A percentile compares a stretch with the other conserved stretches of the same genome.
Conservation (phyloP, 37 sponge, comb jelly and placozoan genomes). For the Beroe ovata region DNA sequence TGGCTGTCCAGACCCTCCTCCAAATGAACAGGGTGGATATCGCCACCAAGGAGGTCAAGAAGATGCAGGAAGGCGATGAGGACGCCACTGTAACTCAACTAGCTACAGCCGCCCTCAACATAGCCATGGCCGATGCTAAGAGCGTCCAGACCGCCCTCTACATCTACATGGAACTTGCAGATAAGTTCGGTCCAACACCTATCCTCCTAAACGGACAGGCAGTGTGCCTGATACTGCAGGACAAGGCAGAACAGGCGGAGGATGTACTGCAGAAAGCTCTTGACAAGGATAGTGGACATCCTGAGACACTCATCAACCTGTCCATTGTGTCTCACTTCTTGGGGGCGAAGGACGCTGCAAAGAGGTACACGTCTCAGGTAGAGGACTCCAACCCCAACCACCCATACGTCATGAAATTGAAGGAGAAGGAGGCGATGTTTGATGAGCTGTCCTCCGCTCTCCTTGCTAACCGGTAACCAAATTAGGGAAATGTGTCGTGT, state of each 20-base stretch:
- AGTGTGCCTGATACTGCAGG: slow-evolving; percentile 79
- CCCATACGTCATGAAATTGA: slow-evolving; percentile 75
- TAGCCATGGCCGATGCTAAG: slow-evolving; percentile 74
- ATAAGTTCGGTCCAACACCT: slow-evolving; percentile 90
- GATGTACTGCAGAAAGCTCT: slow-evolving; percentile 87
- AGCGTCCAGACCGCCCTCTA: slow-evolving; percentile 74
- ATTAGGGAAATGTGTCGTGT: too few species aligned
- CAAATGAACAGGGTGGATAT: slow-evolving; percentile 91
- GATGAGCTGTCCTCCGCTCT: slow-evolving; percentile 34
- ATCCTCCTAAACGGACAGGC: slow-evolving; percentile 92
- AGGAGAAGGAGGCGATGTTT: slow-evolving; percentile 72
- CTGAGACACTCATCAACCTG: slow-evolving; percentile 91
- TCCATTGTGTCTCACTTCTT: slow-evolving; percentile 88
- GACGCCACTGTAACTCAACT: slow-evolving; percentile 94
- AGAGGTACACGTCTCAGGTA: slow-evolving; percentile 86
- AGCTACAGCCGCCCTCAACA: slow-evolving; percentile 88
- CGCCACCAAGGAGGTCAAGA: slow-evolving; percentile 94
- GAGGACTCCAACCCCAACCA: slow-evolving; percentile 87
- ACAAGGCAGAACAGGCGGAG: slow-evolving; percentile 95
- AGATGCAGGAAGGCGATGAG: slow-evolving; percentile 94
- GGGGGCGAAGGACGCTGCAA: slow-evolving; percentile 74
- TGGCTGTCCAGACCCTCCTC: slow-evolving; percentile 85
- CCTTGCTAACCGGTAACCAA: slow-evolving; percentile 35
- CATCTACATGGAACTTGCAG: slow-evolving; percentile 94
- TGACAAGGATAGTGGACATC: slow-evolving; percentile 93